These are phyloP conservation scores for Anastrepha ludens DNA, from an alignment of 1,140 invertebrate species.

Conservation along the genomic window DNA sequence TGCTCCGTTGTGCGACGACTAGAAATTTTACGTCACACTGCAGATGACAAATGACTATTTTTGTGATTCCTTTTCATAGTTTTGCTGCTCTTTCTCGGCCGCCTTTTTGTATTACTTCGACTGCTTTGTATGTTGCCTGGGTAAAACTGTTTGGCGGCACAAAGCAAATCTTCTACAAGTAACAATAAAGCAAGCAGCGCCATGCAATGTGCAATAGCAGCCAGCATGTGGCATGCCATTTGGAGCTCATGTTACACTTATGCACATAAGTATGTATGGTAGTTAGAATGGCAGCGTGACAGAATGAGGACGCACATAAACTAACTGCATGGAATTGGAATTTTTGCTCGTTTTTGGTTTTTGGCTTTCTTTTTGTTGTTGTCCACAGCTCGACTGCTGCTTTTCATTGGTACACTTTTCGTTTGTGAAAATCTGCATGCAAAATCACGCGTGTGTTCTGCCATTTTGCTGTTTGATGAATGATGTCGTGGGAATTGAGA, in stretches of 20 bases:
- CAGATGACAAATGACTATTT: neutral
- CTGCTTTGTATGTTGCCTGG: neutral
- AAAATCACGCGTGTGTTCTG: neutral
- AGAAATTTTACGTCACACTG: conserved; percentile 1
- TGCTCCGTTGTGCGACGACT: neutral
- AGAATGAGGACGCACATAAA: conserved; percentile 35
- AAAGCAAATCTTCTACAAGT: neutral
- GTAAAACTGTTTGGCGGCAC: neutral
- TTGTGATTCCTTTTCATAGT: neutral
- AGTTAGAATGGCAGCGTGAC: neutral
- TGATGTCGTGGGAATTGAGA: no score
- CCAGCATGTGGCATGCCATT: neutral
- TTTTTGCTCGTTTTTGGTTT: neutral
- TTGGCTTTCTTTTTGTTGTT: neutral
- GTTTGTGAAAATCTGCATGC: neutral
- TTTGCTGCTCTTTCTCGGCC: neutral
- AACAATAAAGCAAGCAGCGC: neutral
- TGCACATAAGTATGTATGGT: neutral
- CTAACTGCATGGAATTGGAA: conserved; percentile 29
- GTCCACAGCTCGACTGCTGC: neutral
- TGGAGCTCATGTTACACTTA: neutral
- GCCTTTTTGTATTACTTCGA: neutral
- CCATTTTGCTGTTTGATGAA: no score
- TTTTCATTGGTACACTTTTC: neutral
- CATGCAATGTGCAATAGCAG: no score